Evolutionary conservation across 2,888 invertebrate species (phyloP).

Genomic region (Tinea pellionella): DNA sequence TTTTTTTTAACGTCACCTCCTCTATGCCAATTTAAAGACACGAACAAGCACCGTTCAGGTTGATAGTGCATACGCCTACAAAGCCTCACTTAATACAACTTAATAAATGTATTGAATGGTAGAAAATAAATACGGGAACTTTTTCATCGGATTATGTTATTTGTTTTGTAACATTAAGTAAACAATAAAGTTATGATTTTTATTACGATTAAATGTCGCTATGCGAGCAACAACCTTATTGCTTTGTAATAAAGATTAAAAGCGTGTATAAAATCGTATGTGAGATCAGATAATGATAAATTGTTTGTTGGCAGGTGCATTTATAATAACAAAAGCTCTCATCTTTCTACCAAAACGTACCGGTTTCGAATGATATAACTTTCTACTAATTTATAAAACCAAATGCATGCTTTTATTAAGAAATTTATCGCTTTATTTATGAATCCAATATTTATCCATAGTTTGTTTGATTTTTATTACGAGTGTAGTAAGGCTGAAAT

Average conservation of each 20-base stretch:
- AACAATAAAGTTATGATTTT: neutral
- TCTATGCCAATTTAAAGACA: no score
- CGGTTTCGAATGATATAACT: neutral
- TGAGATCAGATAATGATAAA: neutral
- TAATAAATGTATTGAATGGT: no score
- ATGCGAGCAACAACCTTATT: neutral
- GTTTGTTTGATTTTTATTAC: no score
- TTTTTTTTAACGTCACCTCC: no score
- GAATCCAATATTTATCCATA: no score
- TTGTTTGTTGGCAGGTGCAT: slow-evolving; percentile 1
- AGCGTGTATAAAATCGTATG: neutral
- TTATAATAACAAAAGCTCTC: slow-evolving; percentile 4
- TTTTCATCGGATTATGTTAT: neutral
- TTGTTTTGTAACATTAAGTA: neutral
- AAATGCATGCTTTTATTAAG: no score
- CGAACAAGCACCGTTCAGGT: no score
- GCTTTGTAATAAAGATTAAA: neutral
- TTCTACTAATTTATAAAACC: neutral
- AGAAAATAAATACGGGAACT: neutral
- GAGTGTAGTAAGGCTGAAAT: no score
- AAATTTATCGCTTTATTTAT: no score
- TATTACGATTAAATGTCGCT: neutral
- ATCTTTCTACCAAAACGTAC: neutral
- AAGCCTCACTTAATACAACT: no score
- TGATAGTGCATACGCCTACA: no score